phyloP scores from a whole-genome alignment of 2,113 vertebrate species.

The Dasypus novemcinctus region DNA sequence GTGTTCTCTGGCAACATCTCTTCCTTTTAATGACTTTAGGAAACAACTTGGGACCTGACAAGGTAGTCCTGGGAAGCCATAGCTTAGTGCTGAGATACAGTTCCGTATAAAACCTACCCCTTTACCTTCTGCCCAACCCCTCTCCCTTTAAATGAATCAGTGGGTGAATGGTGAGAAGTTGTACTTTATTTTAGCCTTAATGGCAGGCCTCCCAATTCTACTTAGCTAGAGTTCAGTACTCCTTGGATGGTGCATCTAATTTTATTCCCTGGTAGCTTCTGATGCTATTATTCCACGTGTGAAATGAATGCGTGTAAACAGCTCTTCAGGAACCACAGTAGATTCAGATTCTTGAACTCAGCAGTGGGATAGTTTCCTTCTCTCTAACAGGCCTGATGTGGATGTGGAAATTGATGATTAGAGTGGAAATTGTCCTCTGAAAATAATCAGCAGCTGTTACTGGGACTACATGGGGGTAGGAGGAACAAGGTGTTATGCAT shows the following conservation, averaged over 20 bases:
- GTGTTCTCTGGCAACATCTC: background rate
- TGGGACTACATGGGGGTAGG: background rate
- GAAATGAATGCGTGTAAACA: background rate
- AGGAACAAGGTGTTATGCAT: background rate
- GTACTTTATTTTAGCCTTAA: background rate
- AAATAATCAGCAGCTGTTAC: background rate
- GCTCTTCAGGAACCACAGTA: background rate
- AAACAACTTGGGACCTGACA: background rate
- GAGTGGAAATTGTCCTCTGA: background rate
- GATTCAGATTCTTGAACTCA: background rate
- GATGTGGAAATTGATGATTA: background rate
- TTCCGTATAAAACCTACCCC: background rate
- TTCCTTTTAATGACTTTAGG: conserved; percentile 10
- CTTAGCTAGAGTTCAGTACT: background rate
- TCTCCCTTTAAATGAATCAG: background rate
- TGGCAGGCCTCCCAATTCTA: background rate
- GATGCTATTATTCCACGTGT: background rate
- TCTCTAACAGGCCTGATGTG: background rate
- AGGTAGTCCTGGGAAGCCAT: background rate
- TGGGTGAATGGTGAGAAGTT: background rate
- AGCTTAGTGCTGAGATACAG: background rate
- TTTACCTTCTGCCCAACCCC: background rate
- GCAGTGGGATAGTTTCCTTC: background rate
- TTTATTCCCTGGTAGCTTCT: background rate
- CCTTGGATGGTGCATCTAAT: background rate